These are phyloP conservation scores for Sebastes kiyomatsui DNA, from an alignment of 2,797 vertebrate genomes.

Conservation along the genomic window DNA sequence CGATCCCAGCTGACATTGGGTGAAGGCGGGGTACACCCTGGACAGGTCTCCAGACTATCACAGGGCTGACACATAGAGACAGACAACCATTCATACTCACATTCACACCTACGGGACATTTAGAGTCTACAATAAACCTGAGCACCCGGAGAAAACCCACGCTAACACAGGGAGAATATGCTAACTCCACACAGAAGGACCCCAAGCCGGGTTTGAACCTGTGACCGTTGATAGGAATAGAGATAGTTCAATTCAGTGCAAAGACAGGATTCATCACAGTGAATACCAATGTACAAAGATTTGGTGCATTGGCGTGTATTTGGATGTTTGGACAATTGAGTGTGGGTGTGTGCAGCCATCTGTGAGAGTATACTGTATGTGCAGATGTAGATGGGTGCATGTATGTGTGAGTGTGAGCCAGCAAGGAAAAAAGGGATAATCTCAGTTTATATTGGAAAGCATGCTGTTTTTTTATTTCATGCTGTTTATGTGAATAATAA, in stretches of 20 bases:
- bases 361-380: neutral
- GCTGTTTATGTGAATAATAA: conserved; percentile 9
- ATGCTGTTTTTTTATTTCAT: conserved; percentile 4
- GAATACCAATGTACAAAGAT: neutral
- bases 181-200: no score
- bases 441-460: conserved; percentile 17
- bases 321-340: conserved; percentile 6
- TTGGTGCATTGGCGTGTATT: neutral
- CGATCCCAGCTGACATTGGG: neutral
- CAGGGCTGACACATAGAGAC: no score
- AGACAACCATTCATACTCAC: no score
- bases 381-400: neutral
- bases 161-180: no score
- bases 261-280: neutral
- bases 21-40: no score
- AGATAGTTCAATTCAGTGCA: neutral
- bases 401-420: conserved; percentile 29
- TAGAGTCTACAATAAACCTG: no score
- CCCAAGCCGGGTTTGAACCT: neutral
- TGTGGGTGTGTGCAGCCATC: conserved; percentile 19
- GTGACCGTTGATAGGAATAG: neutral
- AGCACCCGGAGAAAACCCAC: no score
- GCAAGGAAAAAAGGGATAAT: conserved; percentile 8
- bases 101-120: no score
- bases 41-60: no score